Conservation (phyloP, 2,797 vertebrate species). For the Echeneis naucrates region DNA sequence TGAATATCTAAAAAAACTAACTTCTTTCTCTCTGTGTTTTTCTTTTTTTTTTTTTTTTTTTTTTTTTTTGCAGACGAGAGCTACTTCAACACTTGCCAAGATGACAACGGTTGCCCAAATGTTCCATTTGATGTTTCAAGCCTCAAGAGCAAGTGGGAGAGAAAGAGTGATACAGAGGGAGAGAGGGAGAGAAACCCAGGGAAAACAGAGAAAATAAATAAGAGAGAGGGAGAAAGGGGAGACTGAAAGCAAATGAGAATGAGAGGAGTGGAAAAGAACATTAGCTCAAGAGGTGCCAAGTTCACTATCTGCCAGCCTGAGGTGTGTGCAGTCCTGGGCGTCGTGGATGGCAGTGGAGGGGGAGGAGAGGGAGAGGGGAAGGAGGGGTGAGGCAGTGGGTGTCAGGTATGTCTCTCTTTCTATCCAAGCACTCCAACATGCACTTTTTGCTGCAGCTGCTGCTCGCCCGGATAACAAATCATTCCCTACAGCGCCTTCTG, state of each 20-base stretch:
- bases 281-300: constrained; percentile 79
- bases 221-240: constrained; percentile 64
- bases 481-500: constrained; percentile 86
- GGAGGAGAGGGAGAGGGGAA: constrained; percentile 23
- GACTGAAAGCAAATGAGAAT: constrained; percentile 72
- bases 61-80: constrained; percentile 49
- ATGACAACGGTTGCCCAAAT: constrained; percentile 80
- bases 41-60: constrained; percentile 12
- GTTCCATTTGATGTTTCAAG: constrained; percentile 81
- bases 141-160: constrained; percentile 80
- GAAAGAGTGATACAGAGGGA: constrained; percentile 64
- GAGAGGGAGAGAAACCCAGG: constrained; percentile 45
- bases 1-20: constrained; percentile 64
- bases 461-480: constrained; percentile 86
- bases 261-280: constrained; percentile 81
- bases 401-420: constrained; percentile 83
- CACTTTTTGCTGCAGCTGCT: constrained; percentile 72
- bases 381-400: constrained; percentile 75
- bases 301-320: constrained; percentile 81
- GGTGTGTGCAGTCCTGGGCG: constrained; percentile 75
- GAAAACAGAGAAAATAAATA: constrained; percentile 60
- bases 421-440: constrained; percentile 67
- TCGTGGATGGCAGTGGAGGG: constrained; percentile 47
- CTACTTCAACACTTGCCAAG: constrained; percentile 78
- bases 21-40: constrained; percentile 40